Conservation (phyloP, 2,113 vertebrate genomes). For the Hippopotamus amphibius region DNA sequence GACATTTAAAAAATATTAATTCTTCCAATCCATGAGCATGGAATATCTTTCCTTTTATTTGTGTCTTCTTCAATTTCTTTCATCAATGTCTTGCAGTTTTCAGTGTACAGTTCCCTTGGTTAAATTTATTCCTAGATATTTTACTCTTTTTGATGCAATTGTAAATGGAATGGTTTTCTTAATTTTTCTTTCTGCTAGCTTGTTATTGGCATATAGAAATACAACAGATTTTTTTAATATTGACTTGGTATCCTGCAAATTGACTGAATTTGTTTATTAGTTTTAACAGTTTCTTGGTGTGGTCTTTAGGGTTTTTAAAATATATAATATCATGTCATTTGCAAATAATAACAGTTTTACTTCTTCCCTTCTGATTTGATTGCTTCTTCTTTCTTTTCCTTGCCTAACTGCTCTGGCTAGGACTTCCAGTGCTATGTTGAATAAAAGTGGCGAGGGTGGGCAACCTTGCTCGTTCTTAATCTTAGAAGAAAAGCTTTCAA, state of each 20-base stretch:
- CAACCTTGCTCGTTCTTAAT: neutral
- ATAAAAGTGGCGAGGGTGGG: neutral
- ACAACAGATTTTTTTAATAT: neutral
- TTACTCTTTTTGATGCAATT: neutral
- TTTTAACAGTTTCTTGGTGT: neutral
- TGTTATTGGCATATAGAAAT: neutral
- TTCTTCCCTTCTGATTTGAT: neutral
- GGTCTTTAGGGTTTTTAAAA: neutral
- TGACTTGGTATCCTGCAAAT: neutral
- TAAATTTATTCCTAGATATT: neutral
- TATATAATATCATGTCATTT: neutral
- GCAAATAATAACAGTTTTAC: neutral
- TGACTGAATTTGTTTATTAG: neutral
- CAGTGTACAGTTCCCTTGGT: neutral
- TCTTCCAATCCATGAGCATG: neutral
- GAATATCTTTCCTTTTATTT: neutral
- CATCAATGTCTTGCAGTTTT: neutral
- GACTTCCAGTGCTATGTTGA: neutral
- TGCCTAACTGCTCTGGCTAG: neutral
- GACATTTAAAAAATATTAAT: neutral
- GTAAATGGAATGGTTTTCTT: neutral
- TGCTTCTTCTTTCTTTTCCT: neutral
- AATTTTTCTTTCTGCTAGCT: neutral
- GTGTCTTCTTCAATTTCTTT: neutral
- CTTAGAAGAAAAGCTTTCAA: neutral